Evolutionary conservation across 2,113 vertebrate genomes (phyloP).

Genomic region (Oxygymnocypris stewartii): DNA sequence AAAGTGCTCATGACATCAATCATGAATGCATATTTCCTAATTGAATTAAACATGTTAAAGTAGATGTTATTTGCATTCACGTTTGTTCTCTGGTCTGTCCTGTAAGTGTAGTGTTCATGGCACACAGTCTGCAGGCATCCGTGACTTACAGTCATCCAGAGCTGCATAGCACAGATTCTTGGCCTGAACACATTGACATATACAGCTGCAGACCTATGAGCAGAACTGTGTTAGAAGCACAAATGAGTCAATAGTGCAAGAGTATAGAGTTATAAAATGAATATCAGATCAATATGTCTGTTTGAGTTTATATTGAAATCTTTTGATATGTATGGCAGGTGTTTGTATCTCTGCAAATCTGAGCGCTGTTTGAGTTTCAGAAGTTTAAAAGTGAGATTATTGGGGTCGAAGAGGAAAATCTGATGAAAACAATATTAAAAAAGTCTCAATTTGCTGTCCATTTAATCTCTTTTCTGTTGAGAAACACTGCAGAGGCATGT

Average conservation of each 20-base stretch:
- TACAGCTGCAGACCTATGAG: neutral
- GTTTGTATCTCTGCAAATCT: neutral
- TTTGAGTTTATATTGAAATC: neutral
- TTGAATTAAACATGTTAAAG: neutral
- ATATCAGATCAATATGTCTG: neutral
- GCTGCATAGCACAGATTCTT: conserved; percentile 31
- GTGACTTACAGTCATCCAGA: conserved; percentile 9
- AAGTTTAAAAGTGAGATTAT: neutral
- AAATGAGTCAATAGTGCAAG: neutral
- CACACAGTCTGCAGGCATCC: neutral
- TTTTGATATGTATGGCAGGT: neutral
- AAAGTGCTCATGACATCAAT: neutral
- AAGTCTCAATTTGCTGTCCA: neutral
- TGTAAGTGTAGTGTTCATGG: conserved; percentile 10
- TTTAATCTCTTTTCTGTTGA: neutral
- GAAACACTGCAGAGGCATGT: neutral
- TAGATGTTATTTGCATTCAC: neutral
- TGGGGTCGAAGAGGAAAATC: neutral
- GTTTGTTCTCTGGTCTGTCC: conserved; percentile 4
- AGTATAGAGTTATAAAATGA: neutral
- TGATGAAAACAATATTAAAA: neutral
- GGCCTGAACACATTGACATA: conserved; percentile 1
- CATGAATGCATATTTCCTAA: neutral
- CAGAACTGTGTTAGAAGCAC: neutral
- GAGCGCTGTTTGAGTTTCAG: neutral